Evolutionary conservation across 2,797 vertebrate genomes (phyloP).

Genomic region (Eospalax fontanierii): DNA sequence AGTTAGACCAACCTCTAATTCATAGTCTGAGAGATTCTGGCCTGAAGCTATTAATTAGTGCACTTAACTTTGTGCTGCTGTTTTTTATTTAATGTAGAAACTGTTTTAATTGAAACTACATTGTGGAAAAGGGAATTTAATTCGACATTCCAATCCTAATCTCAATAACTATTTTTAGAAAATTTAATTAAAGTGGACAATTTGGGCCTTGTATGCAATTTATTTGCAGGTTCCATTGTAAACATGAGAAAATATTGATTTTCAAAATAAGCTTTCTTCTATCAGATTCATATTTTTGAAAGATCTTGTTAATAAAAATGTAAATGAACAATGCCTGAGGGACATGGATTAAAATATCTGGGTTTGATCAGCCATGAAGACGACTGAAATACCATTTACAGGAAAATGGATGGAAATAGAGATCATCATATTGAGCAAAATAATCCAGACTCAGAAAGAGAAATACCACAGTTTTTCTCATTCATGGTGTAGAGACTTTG

Average conservation of each 20-base stretch:
- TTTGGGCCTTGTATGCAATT: not conserved
- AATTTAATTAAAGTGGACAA: not conserved
- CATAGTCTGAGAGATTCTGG: too few species aligned
- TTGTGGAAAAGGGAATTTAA: not conserved
- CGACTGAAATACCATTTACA: not conserved
- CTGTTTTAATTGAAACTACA: not conserved
- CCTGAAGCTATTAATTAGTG: not conserved
- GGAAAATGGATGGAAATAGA: not conserved
- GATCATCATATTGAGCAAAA: not conserved
- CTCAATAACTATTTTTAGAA: not conserved
- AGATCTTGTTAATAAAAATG: constrained; percentile 32
- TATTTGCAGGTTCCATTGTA: not conserved
- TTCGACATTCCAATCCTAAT: not conserved
- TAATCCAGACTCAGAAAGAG: not conserved
- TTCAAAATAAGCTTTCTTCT: constrained; percentile 16
- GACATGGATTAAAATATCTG: not conserved
- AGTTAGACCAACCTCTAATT: not conserved
- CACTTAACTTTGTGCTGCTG: not conserved
- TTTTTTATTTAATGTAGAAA: not conserved
- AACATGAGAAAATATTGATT: not conserved
- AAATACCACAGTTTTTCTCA: too few species aligned
- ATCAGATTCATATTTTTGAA: not conserved
- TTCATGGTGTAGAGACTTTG: not conserved
- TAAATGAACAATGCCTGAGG: not conserved
- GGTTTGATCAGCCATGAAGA: not conserved